These are phyloP conservation scores for Bombus turneri DNA, from an alignment of 1,140 invertebrate species.

Conservation along the genomic window DNA sequence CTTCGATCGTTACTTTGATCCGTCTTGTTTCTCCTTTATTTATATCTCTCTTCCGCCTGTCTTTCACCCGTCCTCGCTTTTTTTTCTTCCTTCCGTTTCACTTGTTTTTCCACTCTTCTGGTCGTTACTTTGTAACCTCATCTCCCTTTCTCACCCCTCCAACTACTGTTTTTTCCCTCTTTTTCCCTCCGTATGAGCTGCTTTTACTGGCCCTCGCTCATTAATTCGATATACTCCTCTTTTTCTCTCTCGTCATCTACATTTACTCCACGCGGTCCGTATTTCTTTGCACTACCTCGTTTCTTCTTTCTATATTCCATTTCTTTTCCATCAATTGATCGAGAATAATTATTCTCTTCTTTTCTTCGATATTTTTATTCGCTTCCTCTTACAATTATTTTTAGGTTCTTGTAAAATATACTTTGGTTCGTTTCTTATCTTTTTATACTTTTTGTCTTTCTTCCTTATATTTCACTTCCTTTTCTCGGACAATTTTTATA, in stretches of 20 bases:
- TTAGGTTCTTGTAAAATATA: neutral
- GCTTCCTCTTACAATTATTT: neutral
- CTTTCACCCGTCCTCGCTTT: constrained; percentile 1
- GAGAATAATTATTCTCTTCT: too few relatives aligned
- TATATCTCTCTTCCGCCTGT: neutral
- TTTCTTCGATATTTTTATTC: neutral
- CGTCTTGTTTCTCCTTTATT: constrained; percentile 17
- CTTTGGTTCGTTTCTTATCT: neutral
- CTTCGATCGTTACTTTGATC: constrained; percentile 2
- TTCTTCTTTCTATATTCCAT: neutral
- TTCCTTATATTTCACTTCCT: neutral
- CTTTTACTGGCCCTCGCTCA: neutral
- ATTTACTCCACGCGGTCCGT: neutral
- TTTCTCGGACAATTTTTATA: too few relatives aligned
- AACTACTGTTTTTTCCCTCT: neutral
- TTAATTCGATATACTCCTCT: constrained; percentile 1
- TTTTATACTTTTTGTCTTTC: too few relatives aligned
- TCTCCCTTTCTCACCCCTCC: neutral
- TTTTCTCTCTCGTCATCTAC: neutral
- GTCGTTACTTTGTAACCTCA: neutral
- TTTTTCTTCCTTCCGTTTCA: constrained; percentile 12
- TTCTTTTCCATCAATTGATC: neutral
- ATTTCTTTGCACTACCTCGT: neutral
- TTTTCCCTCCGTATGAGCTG: neutral
- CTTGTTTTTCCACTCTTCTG: constrained; percentile 5